These are phyloP conservation scores for Sorex fumeus DNA, from an alignment of 2,113 vertebrate genomes.

Conservation along the genomic window DNA sequence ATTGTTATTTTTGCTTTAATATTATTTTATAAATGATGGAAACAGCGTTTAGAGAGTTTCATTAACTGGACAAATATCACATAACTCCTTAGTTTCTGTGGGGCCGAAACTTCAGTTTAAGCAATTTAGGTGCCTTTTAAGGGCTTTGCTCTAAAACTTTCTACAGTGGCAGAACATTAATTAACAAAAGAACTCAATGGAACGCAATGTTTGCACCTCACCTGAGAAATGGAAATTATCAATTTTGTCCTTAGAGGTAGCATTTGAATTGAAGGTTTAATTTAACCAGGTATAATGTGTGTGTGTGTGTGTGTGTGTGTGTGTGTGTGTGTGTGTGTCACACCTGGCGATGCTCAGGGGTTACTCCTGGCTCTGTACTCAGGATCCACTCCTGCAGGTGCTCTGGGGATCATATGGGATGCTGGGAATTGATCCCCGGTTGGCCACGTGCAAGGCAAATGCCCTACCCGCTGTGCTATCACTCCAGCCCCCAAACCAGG, in stretches of 20 bases:
- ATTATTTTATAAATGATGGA: neutral
- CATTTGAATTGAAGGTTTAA: constrained; percentile 38
- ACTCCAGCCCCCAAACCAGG: too few relatives aligned
- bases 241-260: neutral
- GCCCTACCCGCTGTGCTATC: too few relatives aligned
- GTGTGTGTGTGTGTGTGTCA: too few relatives aligned
- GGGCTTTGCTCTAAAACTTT: neutral
- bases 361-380: too few relatives aligned
- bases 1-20: neutral
- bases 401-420: too few relatives aligned
- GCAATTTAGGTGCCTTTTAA: neutral
- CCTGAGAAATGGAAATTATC: neutral
- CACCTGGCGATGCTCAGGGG: too few relatives aligned
- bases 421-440: too few relatives aligned
- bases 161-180: neutral
- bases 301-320: too few relatives aligned
- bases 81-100: neutral
- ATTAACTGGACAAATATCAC: neutral
- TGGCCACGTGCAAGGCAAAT: too few relatives aligned
- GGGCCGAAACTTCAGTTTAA: neutral
- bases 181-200: neutral
- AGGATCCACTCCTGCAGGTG: too few relatives aligned
- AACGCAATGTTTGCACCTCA: neutral
- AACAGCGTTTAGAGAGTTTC: neutral
- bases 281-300: constrained; percentile 26